Evolutionary conservation across 2,888 invertebrate genomes (phyloP).

Genomic region (Eristalis intricaria): DNA sequence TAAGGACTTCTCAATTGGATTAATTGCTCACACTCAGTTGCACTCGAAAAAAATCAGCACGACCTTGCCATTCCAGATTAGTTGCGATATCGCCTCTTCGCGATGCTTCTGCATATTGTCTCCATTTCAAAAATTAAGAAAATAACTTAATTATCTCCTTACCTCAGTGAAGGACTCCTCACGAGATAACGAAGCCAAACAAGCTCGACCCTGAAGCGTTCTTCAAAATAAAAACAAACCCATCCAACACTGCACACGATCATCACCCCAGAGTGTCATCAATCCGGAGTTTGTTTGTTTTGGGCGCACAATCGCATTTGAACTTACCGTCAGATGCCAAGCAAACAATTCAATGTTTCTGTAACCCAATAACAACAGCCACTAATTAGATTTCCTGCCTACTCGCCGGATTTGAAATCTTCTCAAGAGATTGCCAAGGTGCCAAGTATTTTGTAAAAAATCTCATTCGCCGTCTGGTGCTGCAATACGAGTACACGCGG

Average conservation of each 20-base stretch:
- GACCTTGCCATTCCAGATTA: background rate
- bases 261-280: conserved; percentile 5
- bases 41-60: background rate
- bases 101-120: background rate
- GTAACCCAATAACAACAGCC: conserved; percentile 1
- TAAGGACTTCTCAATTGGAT: too few species aligned
- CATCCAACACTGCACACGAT: background rate
- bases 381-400: conserved; percentile 44
- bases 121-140: background rate
- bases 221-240: background rate
- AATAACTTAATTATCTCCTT: conserved; percentile 21
- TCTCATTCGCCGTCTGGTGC: background rate
- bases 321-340: conserved; percentile 4
- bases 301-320: conserved; percentile 9
- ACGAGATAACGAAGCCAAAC: conserved; percentile 5
- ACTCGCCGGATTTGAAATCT: background rate
- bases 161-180: conserved; percentile 19
- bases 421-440: conserved; percentile 8
- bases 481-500: background rate
- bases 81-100: background rate
- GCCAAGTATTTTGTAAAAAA: conserved; percentile 12
- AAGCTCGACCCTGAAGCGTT: conserved; percentile 14
- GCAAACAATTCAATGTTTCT: conserved; percentile 23
- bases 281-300: background rate
- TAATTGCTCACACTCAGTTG: too few species aligned